phyloP scores from a whole-genome alignment of 1,140 invertebrate species.

The Nymphalis io region DNA sequence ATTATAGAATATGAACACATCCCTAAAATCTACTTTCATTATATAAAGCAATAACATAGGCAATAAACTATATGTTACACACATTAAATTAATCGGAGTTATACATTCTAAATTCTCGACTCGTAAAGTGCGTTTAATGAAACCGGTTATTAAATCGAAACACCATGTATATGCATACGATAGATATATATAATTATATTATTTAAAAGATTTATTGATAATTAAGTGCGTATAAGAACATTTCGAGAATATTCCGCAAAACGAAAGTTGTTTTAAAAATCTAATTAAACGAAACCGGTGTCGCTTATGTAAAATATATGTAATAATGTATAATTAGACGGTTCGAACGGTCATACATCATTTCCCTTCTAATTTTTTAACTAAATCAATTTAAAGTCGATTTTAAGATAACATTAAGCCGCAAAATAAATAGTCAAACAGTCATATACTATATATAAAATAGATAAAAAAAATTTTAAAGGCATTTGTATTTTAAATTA shows the following conservation, averaged over 20 bases:
- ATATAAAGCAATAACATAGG: no score
- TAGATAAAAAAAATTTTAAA: no score
- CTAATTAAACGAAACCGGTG: constrained; percentile 52
- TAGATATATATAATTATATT: background rate
- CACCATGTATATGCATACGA: background rate
- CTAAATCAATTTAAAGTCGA: no score
- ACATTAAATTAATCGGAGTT: no score
- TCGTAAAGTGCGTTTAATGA: background rate
- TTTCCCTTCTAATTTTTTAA: constrained; percentile 48
- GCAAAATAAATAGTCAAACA: no score
- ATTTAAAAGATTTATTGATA: constrained; percentile 19
- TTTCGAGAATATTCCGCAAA: constrained; percentile 34
- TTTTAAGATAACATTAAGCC: no score
- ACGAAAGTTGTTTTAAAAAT: constrained; percentile 52
- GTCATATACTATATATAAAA: no score
- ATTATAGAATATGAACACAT: no score
- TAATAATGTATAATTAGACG: constrained; percentile 49
- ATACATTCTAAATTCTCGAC: background rate
- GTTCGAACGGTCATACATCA: constrained; percentile 33
- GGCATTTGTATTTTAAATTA: no score
- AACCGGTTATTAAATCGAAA: background rate
- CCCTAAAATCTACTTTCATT: no score
- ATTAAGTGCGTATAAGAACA: background rate
- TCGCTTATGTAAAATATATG: constrained; percentile 52
- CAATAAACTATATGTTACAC: no score